These are phyloP conservation scores for Mus minutoides DNA, from an alignment of 2,797 vertebrate species.

Conservation along the genomic window DNA sequence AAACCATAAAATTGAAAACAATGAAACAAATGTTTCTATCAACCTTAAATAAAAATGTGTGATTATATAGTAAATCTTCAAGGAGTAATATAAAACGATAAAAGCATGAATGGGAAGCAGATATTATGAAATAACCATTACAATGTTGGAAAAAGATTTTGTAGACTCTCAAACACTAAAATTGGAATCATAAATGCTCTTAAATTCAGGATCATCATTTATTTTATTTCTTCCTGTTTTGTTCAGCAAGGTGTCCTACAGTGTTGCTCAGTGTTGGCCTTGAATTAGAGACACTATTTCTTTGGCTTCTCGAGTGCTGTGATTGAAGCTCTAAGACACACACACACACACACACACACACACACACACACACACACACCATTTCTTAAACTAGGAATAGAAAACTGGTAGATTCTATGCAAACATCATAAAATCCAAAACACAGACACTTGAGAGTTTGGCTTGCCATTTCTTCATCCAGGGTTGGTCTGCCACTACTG, in stretches of 20 bases:
- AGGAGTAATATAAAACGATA: background rate
- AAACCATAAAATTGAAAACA: slow-evolving; percentile 23
- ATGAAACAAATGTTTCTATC: background rate
- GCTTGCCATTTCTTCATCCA: background rate
- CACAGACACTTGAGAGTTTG: background rate
- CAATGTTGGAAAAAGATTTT: background rate
- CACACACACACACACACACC: background rate
- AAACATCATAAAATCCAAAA: background rate
- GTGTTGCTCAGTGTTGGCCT: background rate
- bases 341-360: background rate
- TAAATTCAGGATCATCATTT: background rate
- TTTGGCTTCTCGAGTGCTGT: background rate
- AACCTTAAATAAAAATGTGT: slow-evolving; percentile 2
- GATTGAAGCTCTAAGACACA: background rate
- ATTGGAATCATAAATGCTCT: background rate
- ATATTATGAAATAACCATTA: background rate
- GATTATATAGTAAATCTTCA: background rate
- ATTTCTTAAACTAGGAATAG: background rate
- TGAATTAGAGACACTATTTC: background rate
- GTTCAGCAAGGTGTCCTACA: background rate
- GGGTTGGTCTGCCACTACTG: too few relatives aligned
- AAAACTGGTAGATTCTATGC: background rate
- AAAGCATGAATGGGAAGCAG: background rate
- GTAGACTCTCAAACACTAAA: background rate
- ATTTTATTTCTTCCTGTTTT: background rate